These are phyloP conservation scores for Hystrix brachyura DNA, from an alignment of 2,113 vertebrate genomes.

Conservation along the genomic window DNA sequence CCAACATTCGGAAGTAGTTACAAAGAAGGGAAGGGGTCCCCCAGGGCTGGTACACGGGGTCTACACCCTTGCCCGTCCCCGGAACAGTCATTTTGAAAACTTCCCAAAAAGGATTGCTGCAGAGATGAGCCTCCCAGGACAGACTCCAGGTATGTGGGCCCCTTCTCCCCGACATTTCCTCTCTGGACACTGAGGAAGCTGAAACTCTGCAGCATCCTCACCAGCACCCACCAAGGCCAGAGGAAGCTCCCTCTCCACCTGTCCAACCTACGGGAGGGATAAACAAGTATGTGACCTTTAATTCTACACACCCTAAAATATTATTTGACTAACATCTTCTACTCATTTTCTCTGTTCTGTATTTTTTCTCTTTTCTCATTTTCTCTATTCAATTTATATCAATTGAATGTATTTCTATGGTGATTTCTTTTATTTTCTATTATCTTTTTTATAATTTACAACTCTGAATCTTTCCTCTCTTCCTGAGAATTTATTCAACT, in stretches of 20 bases:
- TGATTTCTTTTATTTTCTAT: neutral
- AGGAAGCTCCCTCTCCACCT: neutral
- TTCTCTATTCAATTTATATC: neutral
- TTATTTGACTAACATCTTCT: neutral
- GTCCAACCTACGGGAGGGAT: neutral
- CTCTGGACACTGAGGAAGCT: neutral
- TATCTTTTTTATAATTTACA: neutral
- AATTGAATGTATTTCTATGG: neutral
- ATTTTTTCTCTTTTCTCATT: neutral
- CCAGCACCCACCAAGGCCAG: neutral
- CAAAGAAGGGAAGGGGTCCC: neutral
- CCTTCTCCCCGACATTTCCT: neutral
- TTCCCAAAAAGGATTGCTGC: neutral
- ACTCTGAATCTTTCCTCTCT: neutral
- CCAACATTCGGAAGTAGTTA: neutral
- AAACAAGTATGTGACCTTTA: neutral
- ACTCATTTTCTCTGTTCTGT: neutral
- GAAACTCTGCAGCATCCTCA: neutral
- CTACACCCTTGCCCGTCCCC: neutral
- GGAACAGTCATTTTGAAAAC: neutral
- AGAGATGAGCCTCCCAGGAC: neutral
- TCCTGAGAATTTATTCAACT: neutral
- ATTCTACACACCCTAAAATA: neutral
- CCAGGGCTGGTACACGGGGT: neutral
- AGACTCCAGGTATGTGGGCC: neutral